Percentiles rank a stretch among this genome's conserved stretches.
phyloP scores from a whole-genome alignment of 2,888 invertebrate species.

The Liopterus haemorrhoidalis region DNA sequence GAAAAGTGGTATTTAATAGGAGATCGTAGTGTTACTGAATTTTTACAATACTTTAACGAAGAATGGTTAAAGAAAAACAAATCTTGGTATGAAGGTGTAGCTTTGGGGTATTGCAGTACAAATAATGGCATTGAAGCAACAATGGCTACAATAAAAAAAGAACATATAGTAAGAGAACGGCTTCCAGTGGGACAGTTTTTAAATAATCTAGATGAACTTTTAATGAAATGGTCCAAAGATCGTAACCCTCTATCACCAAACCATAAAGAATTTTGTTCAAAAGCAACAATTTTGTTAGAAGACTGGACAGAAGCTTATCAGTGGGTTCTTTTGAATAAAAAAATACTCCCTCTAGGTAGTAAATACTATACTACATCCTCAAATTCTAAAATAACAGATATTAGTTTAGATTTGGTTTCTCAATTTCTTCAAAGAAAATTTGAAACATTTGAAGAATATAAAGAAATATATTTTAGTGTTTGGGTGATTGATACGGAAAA shows the following conservation, averaged over 20 bases:
- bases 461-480: too few relatives aligned
- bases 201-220: conserved; percentile 2
- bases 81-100: conserved; percentile 1
- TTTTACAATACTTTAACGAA: background rate
- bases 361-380: background rate
- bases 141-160: background rate
- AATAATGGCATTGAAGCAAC: conserved; percentile 1
- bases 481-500: background rate
- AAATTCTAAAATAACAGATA: background rate
- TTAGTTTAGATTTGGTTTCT: background rate
- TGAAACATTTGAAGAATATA: background rate
- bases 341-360: background rate
- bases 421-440: background rate
- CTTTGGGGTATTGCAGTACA: conserved; percentile 4
- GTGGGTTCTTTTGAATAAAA: conserved; percentile 1
- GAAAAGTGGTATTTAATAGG: background rate
- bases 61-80: background rate
- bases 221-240: conserved; percentile 2
- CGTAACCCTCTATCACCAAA: background rate
- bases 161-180: background rate
- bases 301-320: background rate
- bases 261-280: background rate
- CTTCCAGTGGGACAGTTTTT: background rate
- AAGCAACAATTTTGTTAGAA: background rate
- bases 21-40: too few relatives aligned